Evolutionary conservation across 1,140 invertebrate species (phyloP).

Genomic region (Thaumatotibia leucotreta): DNA sequence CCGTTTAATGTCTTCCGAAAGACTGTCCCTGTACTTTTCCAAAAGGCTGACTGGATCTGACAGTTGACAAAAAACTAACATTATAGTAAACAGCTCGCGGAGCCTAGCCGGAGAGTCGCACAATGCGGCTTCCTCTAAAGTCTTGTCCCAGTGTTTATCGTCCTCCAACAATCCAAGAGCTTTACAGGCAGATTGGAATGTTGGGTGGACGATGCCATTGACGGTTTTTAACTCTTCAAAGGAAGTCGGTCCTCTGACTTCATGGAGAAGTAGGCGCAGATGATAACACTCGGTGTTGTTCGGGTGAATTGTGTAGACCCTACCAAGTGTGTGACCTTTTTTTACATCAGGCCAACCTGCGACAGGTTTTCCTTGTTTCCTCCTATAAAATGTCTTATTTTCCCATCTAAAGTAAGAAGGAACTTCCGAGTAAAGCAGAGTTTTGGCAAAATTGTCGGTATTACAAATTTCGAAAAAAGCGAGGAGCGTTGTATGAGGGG

Average conservation of each 20-base stretch:
- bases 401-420: conserved; percentile 27
- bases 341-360: conserved; percentile 35
- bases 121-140: not conserved
- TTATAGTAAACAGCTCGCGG: not conserved
- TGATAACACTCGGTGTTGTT: conserved; percentile 46
- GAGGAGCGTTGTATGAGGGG: conserved; percentile 42
- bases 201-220: conserved; percentile 44
- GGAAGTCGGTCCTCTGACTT: conserved; percentile 56
- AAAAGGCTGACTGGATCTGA: not conserved
- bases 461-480: conserved; percentile 43
- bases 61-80: not conserved
- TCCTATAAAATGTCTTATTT: conserved; percentile 20
- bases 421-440: conserved; percentile 29
- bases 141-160: conserved; percentile 15
- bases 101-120: not conserved
- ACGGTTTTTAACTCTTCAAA: conserved; percentile 58
- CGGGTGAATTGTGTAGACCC: conserved; percentile 48
- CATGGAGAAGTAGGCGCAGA: conserved; percentile 53
- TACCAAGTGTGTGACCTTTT: conserved; percentile 39
- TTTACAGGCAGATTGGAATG: conserved; percentile 59
- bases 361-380: conserved; percentile 29
- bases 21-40: not conserved
- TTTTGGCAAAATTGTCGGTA: conserved; percentile 32
- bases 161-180: conserved; percentile 30
- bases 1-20: not conserved